Evolutionary conservation across 2,888 invertebrate genomes (phyloP), one percentile per base, ranked within the genome.

Genomic region (Ommatoiulus sabulosus): DNA sequence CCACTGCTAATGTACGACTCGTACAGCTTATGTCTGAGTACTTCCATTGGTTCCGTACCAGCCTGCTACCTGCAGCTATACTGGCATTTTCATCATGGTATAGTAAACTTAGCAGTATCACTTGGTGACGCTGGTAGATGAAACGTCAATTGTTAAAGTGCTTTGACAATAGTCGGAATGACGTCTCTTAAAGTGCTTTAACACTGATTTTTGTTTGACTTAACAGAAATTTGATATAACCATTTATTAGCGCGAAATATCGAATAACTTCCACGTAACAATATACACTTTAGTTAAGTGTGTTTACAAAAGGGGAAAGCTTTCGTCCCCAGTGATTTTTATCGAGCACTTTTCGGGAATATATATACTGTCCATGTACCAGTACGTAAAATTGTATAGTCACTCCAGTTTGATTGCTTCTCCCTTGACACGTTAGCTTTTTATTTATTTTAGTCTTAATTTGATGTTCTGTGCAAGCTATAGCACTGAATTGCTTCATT

Each of bases 181-280:
- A n/a, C 5, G 57, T 8, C 57, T 57, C 17, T 57, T 6, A 10
- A 57, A 57, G n/a, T 15, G 1, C 57, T 57, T 17, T n/a, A 2
- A 57, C 48, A 48, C 48, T 8, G 48, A 48, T 3, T 48, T 48
- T 48, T 48, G 48, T 48, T 48, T 48, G 48, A 3, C 10, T 48
- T 48, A 3, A 7, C 48, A 48, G 48, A 57, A 57, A 57, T 57
- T n/a, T 57, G 57, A 57, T 57, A 57, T 57, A n/a, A 15, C 57
- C 57, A 57, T 57, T 57, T 57, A 57, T 57, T n/a, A 57, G 57
- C 15, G 57, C n/a, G 57, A 57, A 15, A 57, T 57, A 57, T 57
- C 57, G 57, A 57, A 57, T 57, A 57, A 57, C 57, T 15, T 57
- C n/a, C 57, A n/a, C n/a, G 57, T 57, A 57, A 57, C 57, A 57